Evolutionary conservation across 1,140 invertebrate genomes (phyloP).

Genomic region (Drosophila obscura): DNA sequence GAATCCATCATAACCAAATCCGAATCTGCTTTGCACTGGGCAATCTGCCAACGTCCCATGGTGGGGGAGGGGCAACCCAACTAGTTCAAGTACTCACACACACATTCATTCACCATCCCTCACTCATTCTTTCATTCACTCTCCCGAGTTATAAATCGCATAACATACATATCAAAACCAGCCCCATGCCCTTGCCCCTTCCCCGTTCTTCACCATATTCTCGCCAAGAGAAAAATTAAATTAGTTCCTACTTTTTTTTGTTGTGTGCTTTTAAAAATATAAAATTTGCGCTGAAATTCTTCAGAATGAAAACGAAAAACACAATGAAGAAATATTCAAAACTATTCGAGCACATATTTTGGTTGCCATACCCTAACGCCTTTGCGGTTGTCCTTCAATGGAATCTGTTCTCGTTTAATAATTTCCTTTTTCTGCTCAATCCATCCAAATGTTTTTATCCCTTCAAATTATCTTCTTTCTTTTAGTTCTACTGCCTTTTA

Average conservation of each 20-base stretch:
- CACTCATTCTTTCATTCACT: slow-evolving; percentile 20
- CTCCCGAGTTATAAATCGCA: slow-evolving; percentile 25
- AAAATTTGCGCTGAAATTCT: slow-evolving; percentile 42
- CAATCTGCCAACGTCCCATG: slow-evolving; percentile 49
- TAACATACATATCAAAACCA: slow-evolving; percentile 7
- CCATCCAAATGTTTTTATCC: too few relatives aligned
- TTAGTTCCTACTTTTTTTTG: neutral
- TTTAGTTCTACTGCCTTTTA: too few relatives aligned
- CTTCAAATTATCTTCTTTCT: too few relatives aligned
- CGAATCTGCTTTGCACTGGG: slow-evolving; percentile 36
- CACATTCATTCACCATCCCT: slow-evolving; percentile 15
- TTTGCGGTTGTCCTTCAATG: neutral
- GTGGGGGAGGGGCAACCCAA: slow-evolving; percentile 53
- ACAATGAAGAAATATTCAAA: slow-evolving; percentile 27
- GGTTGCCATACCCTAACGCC: slow-evolving; percentile 4
- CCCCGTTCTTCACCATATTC: neutral
- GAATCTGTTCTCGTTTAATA: neutral
- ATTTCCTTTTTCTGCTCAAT: too few relatives aligned
- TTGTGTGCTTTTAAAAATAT: slow-evolving; percentile 57
- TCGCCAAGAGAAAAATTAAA: too few relatives aligned
- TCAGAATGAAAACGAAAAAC: slow-evolving; percentile 18
- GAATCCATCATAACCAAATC: slow-evolving; percentile 20
- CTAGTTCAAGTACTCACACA: slow-evolving; percentile 68
- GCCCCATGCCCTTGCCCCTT: neutral
- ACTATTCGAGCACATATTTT: slow-evolving; percentile 33